These are phyloP conservation scores for Regulus satrapa DNA, from an alignment of 2,113 vertebrate genomes.

Conservation along the genomic window DNA sequence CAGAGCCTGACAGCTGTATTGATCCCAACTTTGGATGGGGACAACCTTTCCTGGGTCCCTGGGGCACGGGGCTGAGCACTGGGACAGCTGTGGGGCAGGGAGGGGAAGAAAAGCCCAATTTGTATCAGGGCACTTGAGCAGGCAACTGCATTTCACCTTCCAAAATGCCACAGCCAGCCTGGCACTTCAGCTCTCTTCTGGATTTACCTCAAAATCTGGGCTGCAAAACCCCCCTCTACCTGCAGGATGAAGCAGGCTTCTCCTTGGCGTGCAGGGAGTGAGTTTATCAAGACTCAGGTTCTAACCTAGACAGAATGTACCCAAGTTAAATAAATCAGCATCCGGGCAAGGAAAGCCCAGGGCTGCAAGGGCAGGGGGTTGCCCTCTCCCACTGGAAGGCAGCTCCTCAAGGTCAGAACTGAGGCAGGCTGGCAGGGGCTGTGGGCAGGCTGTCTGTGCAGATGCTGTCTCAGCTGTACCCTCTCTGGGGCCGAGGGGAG, in stretches of 20 bases:
- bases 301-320: not conserved
- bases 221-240: not conserved
- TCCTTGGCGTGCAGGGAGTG: not conserved
- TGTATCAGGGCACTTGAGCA: not conserved
- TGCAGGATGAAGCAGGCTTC: not conserved
- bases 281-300: not conserved
- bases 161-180: not conserved
- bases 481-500: not conserved
- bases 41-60: not conserved
- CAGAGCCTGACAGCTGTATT: slow-evolving; percentile 21
- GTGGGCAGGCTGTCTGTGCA: slow-evolving; percentile 27
- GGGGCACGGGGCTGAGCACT: not conserved
- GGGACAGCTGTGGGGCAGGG: not conserved
- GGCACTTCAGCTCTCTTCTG: not conserved
- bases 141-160: not conserved
- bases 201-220: not conserved
- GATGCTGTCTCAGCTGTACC: slow-evolving; percentile 59
- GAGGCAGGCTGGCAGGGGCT: slow-evolving; percentile 13
- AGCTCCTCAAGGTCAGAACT: slow-evolving; percentile 22
- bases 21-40: not conserved
- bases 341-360: not conserved
- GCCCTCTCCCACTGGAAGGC: not conserved
- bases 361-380: not conserved
- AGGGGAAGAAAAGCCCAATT: not conserved
- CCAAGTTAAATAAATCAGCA: not conserved